Evolutionary conservation across 1,140 invertebrate species (phyloP).

Genomic region (Pentalonia nigronervosa): DNA sequence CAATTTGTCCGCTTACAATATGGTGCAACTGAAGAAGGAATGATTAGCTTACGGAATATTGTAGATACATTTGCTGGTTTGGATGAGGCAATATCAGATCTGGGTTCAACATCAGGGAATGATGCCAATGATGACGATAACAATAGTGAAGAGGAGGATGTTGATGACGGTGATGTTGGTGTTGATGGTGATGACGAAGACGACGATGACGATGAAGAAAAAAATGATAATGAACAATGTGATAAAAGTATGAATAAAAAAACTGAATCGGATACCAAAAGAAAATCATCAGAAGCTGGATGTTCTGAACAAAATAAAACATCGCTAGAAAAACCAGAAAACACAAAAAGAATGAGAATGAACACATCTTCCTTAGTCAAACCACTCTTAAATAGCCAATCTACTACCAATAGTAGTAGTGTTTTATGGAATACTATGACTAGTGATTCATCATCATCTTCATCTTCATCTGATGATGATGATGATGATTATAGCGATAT

Average conservation of each 20-base stretch:
- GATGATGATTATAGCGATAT: not conserved
- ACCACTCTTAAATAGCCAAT: not conserved
- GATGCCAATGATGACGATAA: not conserved
- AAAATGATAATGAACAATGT: not conserved
- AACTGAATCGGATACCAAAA: constrained; percentile 18
- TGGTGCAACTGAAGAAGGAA: not conserved
- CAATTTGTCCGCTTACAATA: not conserved
- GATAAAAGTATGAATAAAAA: not conserved
- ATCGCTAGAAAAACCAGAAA: not conserved
- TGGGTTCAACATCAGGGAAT: not conserved
- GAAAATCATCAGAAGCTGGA: constrained; percentile 28
- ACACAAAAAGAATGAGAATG: constrained; percentile 29
- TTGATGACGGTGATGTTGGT: not conserved
- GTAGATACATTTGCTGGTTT: not conserved
- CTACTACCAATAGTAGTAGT: not conserved
- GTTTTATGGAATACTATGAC: not conserved
- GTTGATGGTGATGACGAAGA: not conserved
- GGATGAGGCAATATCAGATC: not conserved
- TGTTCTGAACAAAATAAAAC: not conserved
- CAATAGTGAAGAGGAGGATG: too few species aligned
- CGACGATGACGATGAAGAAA: not conserved
- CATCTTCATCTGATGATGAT: not conserved
- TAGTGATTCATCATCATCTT: not conserved
- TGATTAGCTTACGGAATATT: not conserved
- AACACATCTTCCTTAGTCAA: not conserved